phyloP scores from a whole-genome alignment of 2,888 invertebrate genomes.

The Leptinotarsa peninsularis region DNA sequence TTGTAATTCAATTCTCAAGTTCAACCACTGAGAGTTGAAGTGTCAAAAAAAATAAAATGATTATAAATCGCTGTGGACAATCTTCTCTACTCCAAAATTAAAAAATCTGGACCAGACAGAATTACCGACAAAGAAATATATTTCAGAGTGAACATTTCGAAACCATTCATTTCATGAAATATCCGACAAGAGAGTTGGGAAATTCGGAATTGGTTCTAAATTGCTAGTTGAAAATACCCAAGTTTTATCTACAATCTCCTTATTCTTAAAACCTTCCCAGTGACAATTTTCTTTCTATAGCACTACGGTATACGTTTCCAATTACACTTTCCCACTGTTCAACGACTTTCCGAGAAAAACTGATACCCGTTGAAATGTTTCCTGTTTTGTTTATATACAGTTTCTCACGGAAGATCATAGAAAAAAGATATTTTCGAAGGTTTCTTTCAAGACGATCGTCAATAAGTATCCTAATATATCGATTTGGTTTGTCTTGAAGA shows the following conservation, averaged over 20 bases:
- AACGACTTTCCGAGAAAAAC: constrained; percentile 6
- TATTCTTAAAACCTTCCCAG: constrained; percentile 17
- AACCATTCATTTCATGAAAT: constrained; percentile 32
- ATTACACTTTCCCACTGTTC: constrained; percentile 14
- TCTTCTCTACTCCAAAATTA: not conserved
- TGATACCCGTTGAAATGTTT: constrained; percentile 10
- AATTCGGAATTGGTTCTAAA: constrained; percentile 34
- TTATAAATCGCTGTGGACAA: not conserved
- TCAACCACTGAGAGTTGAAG: not conserved
- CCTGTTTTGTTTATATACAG: constrained; percentile 11
- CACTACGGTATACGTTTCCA: constrained; percentile 17
- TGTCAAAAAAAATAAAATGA: not conserved
- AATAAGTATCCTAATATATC: not conserved
- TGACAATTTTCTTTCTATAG: constrained; percentile 12
- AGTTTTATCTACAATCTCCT: constrained; percentile 33
- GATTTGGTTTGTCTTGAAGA: not conserved
- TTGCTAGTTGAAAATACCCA: constrained; percentile 33
- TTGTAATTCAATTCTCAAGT: too few relatives aligned
- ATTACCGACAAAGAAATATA: constrained; percentile 24
- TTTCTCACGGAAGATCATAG: not conserved
- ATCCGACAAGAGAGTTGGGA: constrained; percentile 24
- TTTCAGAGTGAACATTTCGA: constrained; percentile 26
- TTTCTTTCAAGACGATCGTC: not conserved
- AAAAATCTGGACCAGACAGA: constrained; percentile 17
- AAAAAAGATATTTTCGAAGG: not conserved